Evolutionary conservation across 64 coral and sea anemone genomes (phyloP).

Genomic region (Exaiptasia diaphana): DNA sequence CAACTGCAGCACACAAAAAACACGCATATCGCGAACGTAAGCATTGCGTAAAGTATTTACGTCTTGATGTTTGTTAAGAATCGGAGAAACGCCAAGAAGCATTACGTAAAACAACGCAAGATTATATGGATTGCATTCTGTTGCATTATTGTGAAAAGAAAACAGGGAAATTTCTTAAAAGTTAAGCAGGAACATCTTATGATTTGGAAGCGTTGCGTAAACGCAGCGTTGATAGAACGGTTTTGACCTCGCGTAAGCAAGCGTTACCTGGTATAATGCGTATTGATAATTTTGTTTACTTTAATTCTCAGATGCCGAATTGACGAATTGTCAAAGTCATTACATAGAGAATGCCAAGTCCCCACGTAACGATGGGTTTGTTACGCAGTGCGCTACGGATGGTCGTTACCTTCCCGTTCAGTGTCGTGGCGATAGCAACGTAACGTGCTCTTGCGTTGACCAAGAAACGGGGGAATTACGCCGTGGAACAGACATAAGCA

Average conservation of each 20-base stretch:
- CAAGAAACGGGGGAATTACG: constrained; percentile 30
- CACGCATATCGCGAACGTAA: background rate
- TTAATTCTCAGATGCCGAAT: background rate
- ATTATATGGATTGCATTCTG: no score
- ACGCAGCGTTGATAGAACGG: no score
- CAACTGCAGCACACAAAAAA: background rate
- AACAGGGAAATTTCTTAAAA: no score
- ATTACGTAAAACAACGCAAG: no score
- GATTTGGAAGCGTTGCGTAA: no score
- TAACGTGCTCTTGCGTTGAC: constrained; percentile 64
- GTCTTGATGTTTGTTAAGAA: no score
- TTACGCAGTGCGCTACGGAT: constrained; percentile 32
- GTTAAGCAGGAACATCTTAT: no score
- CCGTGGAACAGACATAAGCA: constrained; percentile 36
- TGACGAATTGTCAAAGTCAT: constrained; percentile 52
- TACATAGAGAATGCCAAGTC: constrained; percentile 42
- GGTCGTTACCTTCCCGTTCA: constrained; percentile 50
- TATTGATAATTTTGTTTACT: no score
- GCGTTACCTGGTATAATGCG: no score
- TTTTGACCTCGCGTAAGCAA: no score
- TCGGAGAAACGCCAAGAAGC: no score
- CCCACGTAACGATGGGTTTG: background rate
- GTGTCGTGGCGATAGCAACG: constrained; percentile 29
- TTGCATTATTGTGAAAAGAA: no score
- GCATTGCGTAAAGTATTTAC: background rate